These are phyloP conservation scores for Istiophorus platypterus DNA, from an alignment of 2,113 vertebrate species.

Conservation along the genomic window DNA sequence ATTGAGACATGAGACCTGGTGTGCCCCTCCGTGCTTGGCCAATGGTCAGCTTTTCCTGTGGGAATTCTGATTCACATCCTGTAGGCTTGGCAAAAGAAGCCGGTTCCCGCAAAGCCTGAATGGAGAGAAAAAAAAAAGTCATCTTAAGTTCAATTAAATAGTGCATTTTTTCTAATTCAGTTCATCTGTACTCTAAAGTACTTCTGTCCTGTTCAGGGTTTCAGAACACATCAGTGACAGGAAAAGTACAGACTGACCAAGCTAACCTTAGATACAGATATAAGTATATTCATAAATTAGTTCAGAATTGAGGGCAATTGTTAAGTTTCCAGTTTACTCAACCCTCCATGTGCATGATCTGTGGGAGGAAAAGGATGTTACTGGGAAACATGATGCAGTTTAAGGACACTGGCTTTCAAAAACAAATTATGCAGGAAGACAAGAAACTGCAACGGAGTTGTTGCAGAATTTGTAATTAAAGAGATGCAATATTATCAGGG, in stretches of 20 bases:
- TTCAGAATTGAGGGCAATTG: not conserved
- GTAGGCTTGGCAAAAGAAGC: constrained; percentile 89
- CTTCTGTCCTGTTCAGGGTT: not conserved
- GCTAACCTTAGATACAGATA: not conserved
- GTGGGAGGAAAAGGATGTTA: not conserved
- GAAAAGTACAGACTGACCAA: not conserved
- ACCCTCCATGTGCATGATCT: not conserved
- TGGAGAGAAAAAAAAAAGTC: constrained; percentile 34
- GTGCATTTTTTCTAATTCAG: not conserved
- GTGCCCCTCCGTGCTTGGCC: constrained; percentile 91
- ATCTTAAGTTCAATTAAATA: not conserved
- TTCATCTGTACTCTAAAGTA: not conserved
- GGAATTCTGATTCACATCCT: constrained; percentile 87
- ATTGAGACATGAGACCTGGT: constrained; percentile 85
- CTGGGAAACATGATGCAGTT: not conserved
- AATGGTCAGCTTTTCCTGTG: constrained; percentile 90
- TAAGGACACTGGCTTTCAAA: not conserved
- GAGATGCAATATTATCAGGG: not conserved
- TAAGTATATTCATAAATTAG: not conserved
- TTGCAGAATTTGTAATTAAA: not conserved
- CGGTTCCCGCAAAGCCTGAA: constrained; percentile 89
- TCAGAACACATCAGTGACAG: not conserved
- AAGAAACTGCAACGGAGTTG: not conserved
- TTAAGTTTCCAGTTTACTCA: constrained; percentile 1
- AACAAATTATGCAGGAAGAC: not conserved